phyloP scores from a whole-genome alignment of 2,888 invertebrate species.

The Blera fallax region DNA sequence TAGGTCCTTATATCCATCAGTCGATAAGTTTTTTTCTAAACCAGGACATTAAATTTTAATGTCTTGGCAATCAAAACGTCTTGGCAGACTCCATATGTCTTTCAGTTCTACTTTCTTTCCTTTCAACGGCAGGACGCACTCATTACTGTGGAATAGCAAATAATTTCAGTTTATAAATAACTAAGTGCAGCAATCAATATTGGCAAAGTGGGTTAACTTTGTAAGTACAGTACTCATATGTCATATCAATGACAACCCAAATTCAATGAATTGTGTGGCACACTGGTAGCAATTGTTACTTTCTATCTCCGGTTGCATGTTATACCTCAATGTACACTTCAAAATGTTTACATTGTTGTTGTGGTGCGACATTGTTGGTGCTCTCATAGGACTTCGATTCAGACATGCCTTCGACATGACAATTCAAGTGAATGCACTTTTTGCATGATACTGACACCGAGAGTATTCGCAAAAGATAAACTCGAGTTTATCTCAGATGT shows the following conservation, averaged over 20 bases:
- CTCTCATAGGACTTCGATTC: constrained; percentile 17
- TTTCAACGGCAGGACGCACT: constrained; percentile 9
- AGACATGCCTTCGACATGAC: constrained; percentile 13
- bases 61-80: constrained; percentile 24
- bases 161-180: constrained; percentile 48
- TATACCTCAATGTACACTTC: constrained; percentile 42
- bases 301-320: constrained; percentile 58
- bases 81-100: neutral
- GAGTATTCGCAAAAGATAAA: neutral
- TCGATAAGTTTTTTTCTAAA: neutral
- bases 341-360: constrained; percentile 18
- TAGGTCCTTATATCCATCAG: too few species aligned
- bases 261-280: constrained; percentile 34
- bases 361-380: constrained; percentile 30
- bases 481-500: neutral
- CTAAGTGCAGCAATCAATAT: constrained; percentile 44
- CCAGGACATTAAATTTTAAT: neutral
- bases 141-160: constrained; percentile 9
- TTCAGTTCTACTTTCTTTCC: neutral
- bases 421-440: constrained; percentile 48
- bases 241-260: constrained; percentile 44
- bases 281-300: constrained; percentile 17
- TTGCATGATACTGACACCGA: neutral
- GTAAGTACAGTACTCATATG: neutral
- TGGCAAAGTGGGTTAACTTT: constrained; percentile 51